These are phyloP conservation scores for Elysia crispata DNA, from an alignment of 2,888 invertebrate species.

Conservation along the genomic window DNA sequence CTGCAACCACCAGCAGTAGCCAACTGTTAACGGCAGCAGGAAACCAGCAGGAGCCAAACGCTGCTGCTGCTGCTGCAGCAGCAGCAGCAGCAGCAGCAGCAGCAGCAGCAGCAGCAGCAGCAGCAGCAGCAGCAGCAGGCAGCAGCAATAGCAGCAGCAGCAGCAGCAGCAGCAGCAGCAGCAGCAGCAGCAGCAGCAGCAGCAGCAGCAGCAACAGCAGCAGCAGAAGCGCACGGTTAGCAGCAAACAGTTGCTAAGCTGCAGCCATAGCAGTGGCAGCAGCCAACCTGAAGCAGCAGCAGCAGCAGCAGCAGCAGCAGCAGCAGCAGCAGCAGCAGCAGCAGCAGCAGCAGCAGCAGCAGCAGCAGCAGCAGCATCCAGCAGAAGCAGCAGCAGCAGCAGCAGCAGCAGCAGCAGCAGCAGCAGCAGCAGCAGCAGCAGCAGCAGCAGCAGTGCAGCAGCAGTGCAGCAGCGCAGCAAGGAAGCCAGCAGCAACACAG, in stretches of 20 bases:
- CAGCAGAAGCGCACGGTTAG: no score
- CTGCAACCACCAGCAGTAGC: neutral
- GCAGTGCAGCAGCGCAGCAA: neutral
- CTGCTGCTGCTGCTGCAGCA: neutral
- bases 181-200: neutral
- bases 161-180: neutral
- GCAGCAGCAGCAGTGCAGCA: neutral
- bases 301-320: neutral
- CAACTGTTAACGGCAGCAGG: no score
- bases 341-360: neutral
- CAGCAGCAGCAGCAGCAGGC: no score
- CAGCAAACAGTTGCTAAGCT: neutral
- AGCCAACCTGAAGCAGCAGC: neutral
- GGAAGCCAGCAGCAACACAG: neutral
- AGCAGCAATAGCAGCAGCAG: neutral
- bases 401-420: no score
- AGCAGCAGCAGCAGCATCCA: no score
- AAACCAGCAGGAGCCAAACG: no score
- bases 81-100: slow-evolving; percentile 9
- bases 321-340: neutral
- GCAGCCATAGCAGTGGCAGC: neutral
- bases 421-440: neutral
- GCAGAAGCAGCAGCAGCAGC: no score
- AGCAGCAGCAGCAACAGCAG: neutral
- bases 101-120: neutral